These are phyloP conservation scores for Darevskia mixta DNA, from an alignment of 2,797 vertebrate genomes.

Conservation along the genomic window DNA sequence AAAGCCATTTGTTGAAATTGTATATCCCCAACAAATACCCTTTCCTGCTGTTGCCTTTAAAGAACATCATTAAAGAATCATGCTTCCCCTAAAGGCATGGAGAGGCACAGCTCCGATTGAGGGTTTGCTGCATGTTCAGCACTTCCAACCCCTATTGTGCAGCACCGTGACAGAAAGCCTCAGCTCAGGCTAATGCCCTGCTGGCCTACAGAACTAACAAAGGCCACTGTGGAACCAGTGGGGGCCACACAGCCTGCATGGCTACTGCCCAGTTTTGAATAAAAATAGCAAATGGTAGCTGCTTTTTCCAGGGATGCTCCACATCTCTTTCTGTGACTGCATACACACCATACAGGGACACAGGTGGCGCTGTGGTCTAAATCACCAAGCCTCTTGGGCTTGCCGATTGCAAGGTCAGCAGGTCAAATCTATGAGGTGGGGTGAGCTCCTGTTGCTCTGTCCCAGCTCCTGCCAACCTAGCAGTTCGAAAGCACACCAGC, in stretches of 20 bases:
- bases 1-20: conserved; percentile 43
- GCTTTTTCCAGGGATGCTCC: not conserved
- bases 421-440: rapidly evolving
- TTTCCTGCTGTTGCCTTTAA: not conserved
- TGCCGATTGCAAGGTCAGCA: too few species aligned
- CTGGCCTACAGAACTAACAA: not conserved
- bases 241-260: not conserved
- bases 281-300: not conserved
- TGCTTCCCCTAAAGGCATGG: not conserved
- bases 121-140: not conserved
- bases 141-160: not conserved
- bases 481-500: too few species aligned
- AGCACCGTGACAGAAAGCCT: not conserved
- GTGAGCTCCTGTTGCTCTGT: too few species aligned
- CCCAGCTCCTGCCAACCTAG: too few species aligned
- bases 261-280: not conserved
- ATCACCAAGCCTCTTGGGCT: too few species aligned
- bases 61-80: not conserved
- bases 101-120: not conserved
- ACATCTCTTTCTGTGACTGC: too few species aligned
- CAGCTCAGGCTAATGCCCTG: too few species aligned
- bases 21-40: conserved; percentile 36
- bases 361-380: too few species aligned
- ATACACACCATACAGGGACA: too few species aligned
- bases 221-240: not conserved